phyloP scores from a whole-genome alignment of 2,113 vertebrate species.

The Stomatorhinus ivindoensis region DNA sequence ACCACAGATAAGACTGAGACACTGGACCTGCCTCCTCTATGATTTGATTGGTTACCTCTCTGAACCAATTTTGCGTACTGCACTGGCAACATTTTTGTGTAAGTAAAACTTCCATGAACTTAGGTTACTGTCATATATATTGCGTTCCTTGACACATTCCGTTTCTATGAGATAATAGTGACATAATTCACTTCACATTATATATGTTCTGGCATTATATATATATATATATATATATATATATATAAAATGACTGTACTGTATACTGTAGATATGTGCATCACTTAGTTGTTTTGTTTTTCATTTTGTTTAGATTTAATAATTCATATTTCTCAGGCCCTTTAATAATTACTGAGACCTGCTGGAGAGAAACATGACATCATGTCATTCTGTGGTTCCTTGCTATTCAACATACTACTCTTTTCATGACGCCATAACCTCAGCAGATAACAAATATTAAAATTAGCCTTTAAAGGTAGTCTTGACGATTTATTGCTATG shows the following conservation, averaged over 20 bases:
- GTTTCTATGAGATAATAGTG: too few species aligned
- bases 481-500: background rate
- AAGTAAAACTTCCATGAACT: too few species aligned
- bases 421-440: background rate
- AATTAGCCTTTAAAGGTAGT: background rate
- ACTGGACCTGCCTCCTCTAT: too few species aligned
- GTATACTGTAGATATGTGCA: background rate
- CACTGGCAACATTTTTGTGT: background rate
- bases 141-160: too few species aligned
- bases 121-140: background rate
- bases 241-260: background rate
- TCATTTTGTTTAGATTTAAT: background rate
- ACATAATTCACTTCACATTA: too few species aligned
- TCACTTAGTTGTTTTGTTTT: background rate
- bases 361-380: background rate
- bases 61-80: background rate
- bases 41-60: background rate
- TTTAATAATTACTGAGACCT: background rate
- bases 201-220: too few species aligned
- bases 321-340: background rate
- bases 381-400: background rate
- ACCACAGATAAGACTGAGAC: background rate
- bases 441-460: background rate
- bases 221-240: background rate
- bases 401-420: background rate